phyloP scores from a whole-genome alignment of 2,113 vertebrate genomes.

The Neomonachus schauinslandi region DNA sequence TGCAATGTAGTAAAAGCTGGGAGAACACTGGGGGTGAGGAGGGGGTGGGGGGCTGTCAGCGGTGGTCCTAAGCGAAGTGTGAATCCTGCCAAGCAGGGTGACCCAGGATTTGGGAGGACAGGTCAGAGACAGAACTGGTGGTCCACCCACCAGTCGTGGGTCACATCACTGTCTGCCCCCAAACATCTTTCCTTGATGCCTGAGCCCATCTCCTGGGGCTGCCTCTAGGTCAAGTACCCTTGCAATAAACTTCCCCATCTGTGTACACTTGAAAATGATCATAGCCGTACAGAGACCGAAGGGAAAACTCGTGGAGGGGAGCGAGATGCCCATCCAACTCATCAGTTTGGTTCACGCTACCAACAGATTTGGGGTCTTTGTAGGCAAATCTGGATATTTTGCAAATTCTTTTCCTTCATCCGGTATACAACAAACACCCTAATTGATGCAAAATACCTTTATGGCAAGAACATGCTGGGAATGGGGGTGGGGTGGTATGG shows the following conservation, averaged over 20 bases:
- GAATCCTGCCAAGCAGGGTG: not conserved
- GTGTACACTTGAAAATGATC: not conserved
- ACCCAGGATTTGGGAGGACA: not conserved
- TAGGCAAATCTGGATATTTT: slow-evolving; percentile 33
- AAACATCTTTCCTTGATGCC: not conserved
- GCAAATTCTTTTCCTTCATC: slow-evolving; percentile 24
- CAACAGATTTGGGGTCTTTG: not conserved
- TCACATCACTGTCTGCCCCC: not conserved
- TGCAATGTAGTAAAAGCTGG: not conserved
- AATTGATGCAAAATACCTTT: slow-evolving; percentile 58
- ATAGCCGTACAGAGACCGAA: not conserved
- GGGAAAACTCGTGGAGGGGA: not conserved
- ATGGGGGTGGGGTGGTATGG: slow-evolving; percentile 6
- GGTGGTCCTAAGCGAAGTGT: not conserved
- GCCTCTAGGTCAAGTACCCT: not conserved
- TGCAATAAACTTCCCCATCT: not conserved
- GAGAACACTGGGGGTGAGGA: not conserved
- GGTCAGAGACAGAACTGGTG: not conserved
- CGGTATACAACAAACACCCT: slow-evolving; percentile 66
- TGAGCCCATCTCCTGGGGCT: not conserved
- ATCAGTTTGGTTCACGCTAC: not conserved
- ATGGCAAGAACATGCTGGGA: not conserved
- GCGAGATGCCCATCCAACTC: not conserved
- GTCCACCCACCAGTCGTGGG: not conserved
- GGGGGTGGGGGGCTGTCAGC: too few species aligned